A percentile compares a stretch with the other conserved stretches of the same genome.
Evolutionary conservation across 2,888 invertebrate genomes (phyloP).

Genomic region (Cybosia mesomella): DNA sequence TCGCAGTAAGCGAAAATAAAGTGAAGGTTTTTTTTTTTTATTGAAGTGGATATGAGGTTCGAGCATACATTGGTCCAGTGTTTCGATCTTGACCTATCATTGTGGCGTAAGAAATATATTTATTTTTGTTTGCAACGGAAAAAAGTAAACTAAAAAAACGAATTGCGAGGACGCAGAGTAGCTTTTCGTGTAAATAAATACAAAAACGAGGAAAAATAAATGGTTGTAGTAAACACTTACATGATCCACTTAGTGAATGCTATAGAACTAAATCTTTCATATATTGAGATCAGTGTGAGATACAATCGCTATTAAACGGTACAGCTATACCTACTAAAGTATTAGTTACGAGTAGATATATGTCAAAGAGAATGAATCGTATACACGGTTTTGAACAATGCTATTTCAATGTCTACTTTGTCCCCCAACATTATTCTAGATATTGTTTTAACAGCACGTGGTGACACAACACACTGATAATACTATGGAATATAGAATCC

Average conservation of each 20-base stretch:
- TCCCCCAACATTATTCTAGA: not conserved
- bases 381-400: not conserved
- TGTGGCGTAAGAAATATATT: constrained; percentile 3
- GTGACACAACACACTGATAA: too few relatives aligned
- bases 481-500: too few relatives aligned
- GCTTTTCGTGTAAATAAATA: constrained; percentile 1
- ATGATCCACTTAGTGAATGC: not conserved
- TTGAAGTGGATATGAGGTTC: not conserved
- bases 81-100: constrained; percentile 17
- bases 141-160: not conserved
- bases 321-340: not conserved
- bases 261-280: not conserved
- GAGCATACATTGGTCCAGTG: not conserved
- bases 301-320: not conserved
- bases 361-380: not conserved
- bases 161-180: not conserved
- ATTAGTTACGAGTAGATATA: not conserved
- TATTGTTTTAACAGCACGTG: not conserved
- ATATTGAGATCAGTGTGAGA: not conserved
- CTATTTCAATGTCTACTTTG: not conserved
- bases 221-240: not conserved
- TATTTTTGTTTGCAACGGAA: not conserved
- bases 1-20: not conserved
- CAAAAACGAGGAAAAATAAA: not conserved
- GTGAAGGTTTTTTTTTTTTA: not conserved